Conservation (phyloP, 2,113 vertebrate genomes). For the Ciconia stormi region DNA sequence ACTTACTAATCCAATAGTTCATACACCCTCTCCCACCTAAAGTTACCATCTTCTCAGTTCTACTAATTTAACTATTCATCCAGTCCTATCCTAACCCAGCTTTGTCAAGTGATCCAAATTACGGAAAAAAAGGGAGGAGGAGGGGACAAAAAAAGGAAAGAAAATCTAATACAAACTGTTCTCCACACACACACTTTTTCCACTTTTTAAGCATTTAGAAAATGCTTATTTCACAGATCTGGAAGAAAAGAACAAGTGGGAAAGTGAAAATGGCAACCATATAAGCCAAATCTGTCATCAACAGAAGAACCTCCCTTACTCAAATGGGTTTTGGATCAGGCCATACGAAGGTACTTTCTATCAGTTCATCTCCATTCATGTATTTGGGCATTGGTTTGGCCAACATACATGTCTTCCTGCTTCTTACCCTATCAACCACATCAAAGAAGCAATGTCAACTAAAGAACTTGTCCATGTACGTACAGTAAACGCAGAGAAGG, state of each 20-base stretch:
- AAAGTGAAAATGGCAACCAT: neutral
- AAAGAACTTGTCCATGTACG: neutral
- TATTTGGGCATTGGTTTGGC: neutral
- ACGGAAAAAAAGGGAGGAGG: accelerated
- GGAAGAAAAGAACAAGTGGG: neutral
- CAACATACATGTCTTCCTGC: neutral
- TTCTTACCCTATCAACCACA: neutral
- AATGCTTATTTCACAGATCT: neutral
- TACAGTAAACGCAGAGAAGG: neutral
- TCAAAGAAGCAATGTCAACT: neutral
- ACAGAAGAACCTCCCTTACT: neutral
- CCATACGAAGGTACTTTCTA: neutral
- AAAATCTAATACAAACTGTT: neutral
- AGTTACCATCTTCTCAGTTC: neutral
- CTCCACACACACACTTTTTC: neutral
- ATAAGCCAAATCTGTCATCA: neutral
- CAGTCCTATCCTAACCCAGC: neutral
- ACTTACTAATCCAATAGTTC: neutral
- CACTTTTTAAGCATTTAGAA: neutral
- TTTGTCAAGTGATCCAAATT: neutral
- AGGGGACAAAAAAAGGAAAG: neutral
- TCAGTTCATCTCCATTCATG: neutral
- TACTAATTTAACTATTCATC: neutral
- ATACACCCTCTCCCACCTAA: neutral
- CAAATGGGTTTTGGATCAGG: neutral